Conservation (phyloP, 2,888 invertebrate genomes). For the Iphiclides podalirius region DNA sequence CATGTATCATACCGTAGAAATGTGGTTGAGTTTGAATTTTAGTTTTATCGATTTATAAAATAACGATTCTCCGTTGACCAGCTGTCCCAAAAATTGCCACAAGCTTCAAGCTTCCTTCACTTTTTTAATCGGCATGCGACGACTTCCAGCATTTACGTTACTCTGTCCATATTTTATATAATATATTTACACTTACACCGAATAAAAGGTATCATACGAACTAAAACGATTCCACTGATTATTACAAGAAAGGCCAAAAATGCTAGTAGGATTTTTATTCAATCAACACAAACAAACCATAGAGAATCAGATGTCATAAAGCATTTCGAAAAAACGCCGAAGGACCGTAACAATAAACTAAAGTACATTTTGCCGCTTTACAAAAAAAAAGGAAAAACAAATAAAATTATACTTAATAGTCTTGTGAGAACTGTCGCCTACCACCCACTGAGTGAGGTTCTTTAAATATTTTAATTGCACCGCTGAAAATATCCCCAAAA, state of each 20-base stretch:
- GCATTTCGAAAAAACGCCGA: conserved; percentile 39
- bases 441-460: conserved; percentile 74
- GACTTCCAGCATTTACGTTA: no score
- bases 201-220: no score
- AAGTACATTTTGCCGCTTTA: conserved; percentile 41
- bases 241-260: neutral
- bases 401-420: conserved; percentile 77
- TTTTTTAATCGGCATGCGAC: no score
- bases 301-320: conserved; percentile 46
- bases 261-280: neutral
- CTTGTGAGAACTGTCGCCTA: conserved; percentile 77
- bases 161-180: no score
- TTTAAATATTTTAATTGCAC: conserved; percentile 77
- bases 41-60: no score
- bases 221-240: no score
- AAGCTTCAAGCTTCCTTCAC: no score
- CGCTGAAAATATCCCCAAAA: conserved; percentile 68
- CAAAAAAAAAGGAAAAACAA: conserved; percentile 62
- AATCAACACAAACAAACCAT: conserved; percentile 23
- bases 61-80: no score
- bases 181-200: no score
- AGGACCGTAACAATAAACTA: conserved; percentile 48
- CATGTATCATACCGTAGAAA: no score
- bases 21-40: no score
- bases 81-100: no score